Percentiles rank a stretch among this genome's conserved stretches.
phyloP scores from a whole-genome alignment of 1,140 invertebrate species.

The Micrasema minimum region DNA sequence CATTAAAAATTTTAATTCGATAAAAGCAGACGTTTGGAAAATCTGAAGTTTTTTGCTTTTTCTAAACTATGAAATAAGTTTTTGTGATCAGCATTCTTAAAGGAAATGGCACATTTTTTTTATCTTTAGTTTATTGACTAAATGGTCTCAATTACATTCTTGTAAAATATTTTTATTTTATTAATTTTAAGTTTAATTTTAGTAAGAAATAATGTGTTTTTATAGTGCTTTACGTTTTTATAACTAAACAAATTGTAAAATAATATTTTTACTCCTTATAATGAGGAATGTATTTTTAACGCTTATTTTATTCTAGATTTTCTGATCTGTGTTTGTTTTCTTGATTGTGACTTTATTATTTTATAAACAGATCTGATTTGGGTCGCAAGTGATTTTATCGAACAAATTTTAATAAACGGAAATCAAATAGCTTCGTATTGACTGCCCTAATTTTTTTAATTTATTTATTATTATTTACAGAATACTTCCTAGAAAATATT shows the following conservation, averaged over 20 bases:
- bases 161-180: conserved; percentile 26
- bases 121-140: conserved; percentile 30
- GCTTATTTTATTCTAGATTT: conserved; percentile 13
- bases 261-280: neutral
- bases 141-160: conserved; percentile 28
- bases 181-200: conserved; percentile 22
- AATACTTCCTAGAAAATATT: no score
- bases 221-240: conserved; percentile 21
- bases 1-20: no score
- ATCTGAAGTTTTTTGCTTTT: no score
- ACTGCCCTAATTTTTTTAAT: neutral
- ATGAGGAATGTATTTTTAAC: neutral
- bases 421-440: neutral
- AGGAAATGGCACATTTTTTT: neutral
- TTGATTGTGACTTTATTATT: conserved; percentile 23
- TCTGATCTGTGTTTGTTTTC: conserved; percentile 13
- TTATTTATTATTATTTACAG: no score
- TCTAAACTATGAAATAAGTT: no score
- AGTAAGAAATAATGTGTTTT: conserved; percentile 20
- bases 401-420: neutral
- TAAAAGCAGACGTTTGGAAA: no score
- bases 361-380: neutral
- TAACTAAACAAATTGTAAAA: conserved; percentile 32
- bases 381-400: neutral
- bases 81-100: neutral